phyloP scores from a whole-genome alignment of 2,888 invertebrate species.

The Drosophila atroscutellata region DNA sequence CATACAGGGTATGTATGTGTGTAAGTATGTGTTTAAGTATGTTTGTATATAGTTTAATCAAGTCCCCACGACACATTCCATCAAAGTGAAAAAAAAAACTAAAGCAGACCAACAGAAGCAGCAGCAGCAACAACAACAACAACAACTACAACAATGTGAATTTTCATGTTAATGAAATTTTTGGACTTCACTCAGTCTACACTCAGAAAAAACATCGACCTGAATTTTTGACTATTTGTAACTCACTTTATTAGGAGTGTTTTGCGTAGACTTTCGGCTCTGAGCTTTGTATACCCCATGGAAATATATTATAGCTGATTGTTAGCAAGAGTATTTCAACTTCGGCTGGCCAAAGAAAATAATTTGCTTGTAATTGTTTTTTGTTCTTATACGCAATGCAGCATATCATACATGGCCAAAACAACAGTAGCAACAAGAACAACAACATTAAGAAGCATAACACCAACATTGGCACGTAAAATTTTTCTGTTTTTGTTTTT shows the following conservation, averaged over 20 bases:
- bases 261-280: neutral
- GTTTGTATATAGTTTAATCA: conserved; percentile 3
- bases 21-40: neutral
- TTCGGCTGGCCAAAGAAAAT: neutral
- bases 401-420: conserved; percentile 20
- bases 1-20: conserved; percentile 12
- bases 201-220: neutral
- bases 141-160: conserved; percentile 6
- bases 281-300: neutral
- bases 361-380: neutral
- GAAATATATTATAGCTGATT: neutral
- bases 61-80: conserved; percentile 21
- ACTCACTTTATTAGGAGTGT: neutral
- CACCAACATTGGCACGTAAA: conserved; percentile 39
- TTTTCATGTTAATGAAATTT: neutral
- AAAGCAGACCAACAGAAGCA: neutral
- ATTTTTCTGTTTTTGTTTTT: conserved; percentile 19
- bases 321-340: neutral
- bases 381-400: conserved; percentile 18
- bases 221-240: neutral
- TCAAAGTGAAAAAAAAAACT: neutral
- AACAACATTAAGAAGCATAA: conserved; percentile 26
- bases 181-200: neutral
- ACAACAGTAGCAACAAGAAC: conserved; percentile 13
- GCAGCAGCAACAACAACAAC: neutral